These are phyloP conservation scores for Chondrosia reniformis DNA, from an alignment of 37 sponge, comb jelly and placozoan genomes.

Conservation along the genomic window DNA sequence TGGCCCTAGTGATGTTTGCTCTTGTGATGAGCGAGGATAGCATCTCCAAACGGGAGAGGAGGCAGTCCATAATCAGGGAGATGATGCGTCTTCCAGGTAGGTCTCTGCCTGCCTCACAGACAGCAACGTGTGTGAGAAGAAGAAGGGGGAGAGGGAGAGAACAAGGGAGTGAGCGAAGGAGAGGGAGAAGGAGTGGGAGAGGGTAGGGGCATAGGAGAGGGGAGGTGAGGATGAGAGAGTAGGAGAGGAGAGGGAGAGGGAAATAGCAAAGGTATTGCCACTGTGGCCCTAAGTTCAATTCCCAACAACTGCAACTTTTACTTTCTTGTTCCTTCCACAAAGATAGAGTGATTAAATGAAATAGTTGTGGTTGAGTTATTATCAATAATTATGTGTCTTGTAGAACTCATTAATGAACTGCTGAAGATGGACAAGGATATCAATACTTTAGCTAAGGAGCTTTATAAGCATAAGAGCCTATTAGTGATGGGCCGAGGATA, in stretches of 20 bases:
- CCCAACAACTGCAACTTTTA: background rate
- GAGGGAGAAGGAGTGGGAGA: background rate
- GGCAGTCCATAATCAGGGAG: constrained; percentile 78
- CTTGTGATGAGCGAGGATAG: constrained; percentile 93
- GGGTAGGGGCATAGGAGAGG: background rate
- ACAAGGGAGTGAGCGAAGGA: background rate
- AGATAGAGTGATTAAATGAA: too few relatives aligned
- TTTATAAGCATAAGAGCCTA: constrained; percentile 89
- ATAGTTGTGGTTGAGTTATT: too few relatives aligned
- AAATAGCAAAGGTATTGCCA: background rate
- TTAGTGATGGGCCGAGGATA: constrained; percentile 97
- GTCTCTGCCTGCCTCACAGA: background rate
- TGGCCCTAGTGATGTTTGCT: constrained; percentile 95
- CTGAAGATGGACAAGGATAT: constrained; percentile 76
- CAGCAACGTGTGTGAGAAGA: background rate
- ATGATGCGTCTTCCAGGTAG: constrained; percentile 79
- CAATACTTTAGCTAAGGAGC: constrained; percentile 61
- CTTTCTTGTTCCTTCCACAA: too few relatives aligned
- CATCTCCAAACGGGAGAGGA: constrained; percentile 80
- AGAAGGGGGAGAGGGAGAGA: background rate
- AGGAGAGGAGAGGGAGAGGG: background rate
- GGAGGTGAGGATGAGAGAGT: background rate
- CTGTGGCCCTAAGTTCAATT: background rate
- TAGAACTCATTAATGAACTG: constrained; percentile 80
- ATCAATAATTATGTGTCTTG: too few relatives aligned